phyloP scores from a whole-genome alignment of 2,888 invertebrate species.

The Heteropelma amictum region DNA sequence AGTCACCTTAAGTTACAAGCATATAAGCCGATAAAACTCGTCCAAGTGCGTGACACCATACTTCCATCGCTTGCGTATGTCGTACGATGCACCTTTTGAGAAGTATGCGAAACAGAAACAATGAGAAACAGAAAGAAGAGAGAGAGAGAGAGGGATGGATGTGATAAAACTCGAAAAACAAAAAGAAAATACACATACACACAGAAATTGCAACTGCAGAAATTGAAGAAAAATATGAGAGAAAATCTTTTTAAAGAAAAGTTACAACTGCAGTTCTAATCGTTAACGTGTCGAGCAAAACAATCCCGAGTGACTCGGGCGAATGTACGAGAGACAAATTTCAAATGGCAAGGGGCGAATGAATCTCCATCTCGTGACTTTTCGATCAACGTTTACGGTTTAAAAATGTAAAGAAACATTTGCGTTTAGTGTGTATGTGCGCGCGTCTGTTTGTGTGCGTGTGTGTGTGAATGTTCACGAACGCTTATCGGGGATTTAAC shows the following conservation, averaged over 20 bases:
- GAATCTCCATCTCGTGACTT: slow-evolving; percentile 34
- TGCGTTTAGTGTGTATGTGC: slow-evolving; percentile 5
- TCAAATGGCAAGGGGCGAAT: slow-evolving; percentile 40
- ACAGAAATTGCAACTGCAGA: background rate
- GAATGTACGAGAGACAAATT: slow-evolving; percentile 43
- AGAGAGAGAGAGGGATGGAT: slow-evolving; percentile 8
- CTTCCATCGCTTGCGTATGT: slow-evolving; percentile 50
- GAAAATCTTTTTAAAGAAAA: background rate
- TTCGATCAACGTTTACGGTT: slow-evolving; percentile 35
- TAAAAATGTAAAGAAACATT: slow-evolving; percentile 10
- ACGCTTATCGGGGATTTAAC: slow-evolving; percentile 34
- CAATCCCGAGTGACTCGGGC: slow-evolving; percentile 36
- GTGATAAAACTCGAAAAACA: background rate
- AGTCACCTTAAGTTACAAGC: slow-evolving; percentile 58
- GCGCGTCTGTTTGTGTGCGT: slow-evolving; percentile 10
- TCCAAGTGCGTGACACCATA: slow-evolving; percentile 45
- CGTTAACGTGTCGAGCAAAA: background rate
- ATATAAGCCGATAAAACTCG: slow-evolving; percentile 49
- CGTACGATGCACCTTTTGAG: slow-evolving; percentile 49
- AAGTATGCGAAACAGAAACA: slow-evolving; percentile 22
- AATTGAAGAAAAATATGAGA: background rate
- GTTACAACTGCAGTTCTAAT: slow-evolving; percentile 18
- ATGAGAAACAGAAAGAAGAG: slow-evolving; percentile 6
- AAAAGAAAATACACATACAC: slow-evolving; percentile 1
- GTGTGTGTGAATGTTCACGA: slow-evolving; percentile 20